Conservation (phyloP, 2,113 vertebrate genomes). For the Pedionomus torquatus region DNA sequence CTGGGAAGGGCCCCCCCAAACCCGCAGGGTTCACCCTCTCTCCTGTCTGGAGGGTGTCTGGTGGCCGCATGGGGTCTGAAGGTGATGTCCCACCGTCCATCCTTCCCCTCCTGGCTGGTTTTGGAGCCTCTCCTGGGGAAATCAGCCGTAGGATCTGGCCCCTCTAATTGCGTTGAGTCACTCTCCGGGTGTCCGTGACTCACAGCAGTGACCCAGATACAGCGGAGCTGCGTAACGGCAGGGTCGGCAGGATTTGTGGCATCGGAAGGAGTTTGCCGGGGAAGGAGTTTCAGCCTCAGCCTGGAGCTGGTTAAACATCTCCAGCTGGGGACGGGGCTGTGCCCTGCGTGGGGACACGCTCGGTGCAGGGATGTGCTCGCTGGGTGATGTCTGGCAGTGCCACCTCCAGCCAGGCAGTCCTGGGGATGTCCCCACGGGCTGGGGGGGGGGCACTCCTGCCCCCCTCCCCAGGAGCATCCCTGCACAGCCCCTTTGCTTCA, state of each 20-base stretch:
- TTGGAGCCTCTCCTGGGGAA: neutral
- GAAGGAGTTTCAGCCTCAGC: neutral
- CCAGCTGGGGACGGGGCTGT: neutral
- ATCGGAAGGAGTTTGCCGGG: neutral
- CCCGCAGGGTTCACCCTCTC: neutral
- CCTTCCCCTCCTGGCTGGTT: neutral
- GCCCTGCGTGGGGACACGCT: neutral
- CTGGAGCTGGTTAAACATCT: neutral
- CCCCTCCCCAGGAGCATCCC: neutral
- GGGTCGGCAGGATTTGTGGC: neutral
- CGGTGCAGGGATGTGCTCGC: neutral
- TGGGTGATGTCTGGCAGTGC: neutral
- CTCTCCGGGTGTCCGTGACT: constrained; percentile 50
- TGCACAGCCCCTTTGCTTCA: fast-evolving
- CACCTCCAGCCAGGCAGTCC: neutral
- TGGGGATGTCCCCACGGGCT: fast-evolving
- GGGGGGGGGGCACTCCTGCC: neutral
- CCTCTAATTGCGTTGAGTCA: constrained; percentile 36
- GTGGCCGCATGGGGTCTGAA: fast-evolving
- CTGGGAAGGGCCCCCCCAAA: neutral
- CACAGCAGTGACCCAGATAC: constrained; percentile 58
- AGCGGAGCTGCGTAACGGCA: neutral
- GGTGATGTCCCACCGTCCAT: fast-evolving
- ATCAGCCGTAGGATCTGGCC: neutral
- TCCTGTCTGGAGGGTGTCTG: fast-evolving